Evolutionary conservation across 2,888 invertebrate species (phyloP).

Genomic region (Eupsilia transversa): DNA sequence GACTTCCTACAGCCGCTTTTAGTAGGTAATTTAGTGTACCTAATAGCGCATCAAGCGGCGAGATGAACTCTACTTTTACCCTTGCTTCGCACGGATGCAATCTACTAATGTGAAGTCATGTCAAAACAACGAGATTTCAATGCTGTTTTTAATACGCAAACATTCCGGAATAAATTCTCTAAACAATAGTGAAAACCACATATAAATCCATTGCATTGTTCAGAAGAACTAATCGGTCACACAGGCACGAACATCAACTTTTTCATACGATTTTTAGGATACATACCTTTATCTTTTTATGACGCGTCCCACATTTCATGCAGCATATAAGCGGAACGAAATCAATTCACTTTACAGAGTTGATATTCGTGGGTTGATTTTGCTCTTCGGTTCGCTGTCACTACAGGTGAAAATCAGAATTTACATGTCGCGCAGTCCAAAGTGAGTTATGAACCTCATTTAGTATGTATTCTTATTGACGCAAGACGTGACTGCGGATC

Average conservation of each 20-base stretch:
- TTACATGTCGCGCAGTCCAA: background rate
- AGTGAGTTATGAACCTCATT: background rate
- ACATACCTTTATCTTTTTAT: background rate
- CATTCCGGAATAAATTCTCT: background rate
- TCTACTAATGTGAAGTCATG: background rate
- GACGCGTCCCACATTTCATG: background rate
- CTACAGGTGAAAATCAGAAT: background rate
- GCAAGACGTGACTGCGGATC: background rate
- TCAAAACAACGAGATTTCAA: background rate
- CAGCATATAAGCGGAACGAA: background rate
- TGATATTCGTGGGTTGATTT: slow-evolving; percentile 4
- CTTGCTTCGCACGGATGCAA: background rate
- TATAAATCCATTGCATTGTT: background rate
- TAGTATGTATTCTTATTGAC: background rate
- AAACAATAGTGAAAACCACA: background rate
- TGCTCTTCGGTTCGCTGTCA: background rate
- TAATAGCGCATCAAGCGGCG: background rate
- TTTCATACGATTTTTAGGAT: background rate
- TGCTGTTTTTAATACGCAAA: background rate
- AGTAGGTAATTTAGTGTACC: background rate
- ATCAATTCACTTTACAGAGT: background rate
- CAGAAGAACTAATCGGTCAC: background rate
- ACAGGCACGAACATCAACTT: background rate
- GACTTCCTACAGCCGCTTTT: background rate
- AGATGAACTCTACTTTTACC: background rate